A percentile compares a stretch with the other conserved stretches of the same genome.
Evolutionary conservation across 2,113 vertebrate genomes (phyloP).

Genomic region (Zapornia atra): DNA sequence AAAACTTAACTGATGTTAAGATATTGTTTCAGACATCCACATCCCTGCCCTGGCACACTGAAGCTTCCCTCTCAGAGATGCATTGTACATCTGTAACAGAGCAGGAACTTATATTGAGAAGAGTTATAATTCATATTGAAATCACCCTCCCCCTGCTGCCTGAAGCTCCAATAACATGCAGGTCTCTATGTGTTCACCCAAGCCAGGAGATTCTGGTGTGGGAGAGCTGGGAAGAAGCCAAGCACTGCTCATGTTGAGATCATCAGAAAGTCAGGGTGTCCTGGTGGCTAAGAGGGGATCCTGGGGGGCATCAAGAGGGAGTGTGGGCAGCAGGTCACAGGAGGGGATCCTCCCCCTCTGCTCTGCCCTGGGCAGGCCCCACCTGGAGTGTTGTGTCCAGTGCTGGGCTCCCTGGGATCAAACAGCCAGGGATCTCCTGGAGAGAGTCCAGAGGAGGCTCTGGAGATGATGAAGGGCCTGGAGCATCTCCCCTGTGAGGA

Average conservation of each 20-base stretch:
- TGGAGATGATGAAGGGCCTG: too few relatives aligned
- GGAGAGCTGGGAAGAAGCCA: neutral
- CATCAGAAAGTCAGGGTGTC: neutral
- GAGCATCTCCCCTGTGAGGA: too few relatives aligned
- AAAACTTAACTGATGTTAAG: rapidly evolving
- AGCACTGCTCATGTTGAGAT: neutral
- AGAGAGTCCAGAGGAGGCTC: too few relatives aligned
- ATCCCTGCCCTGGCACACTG: neutral
- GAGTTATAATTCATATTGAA: neutral
- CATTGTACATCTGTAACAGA: neutral
- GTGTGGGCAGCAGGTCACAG: too few relatives aligned
- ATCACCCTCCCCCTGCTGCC: neutral
- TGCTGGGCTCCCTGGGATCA: too few relatives aligned
- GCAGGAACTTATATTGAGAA: neutral
- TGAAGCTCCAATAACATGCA: neutral
- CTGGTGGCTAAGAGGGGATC: too few relatives aligned
- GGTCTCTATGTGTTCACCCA: neutral
- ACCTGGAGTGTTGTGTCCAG: too few relatives aligned
- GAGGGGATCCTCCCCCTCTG: too few relatives aligned
- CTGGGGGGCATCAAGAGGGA: too few relatives aligned
- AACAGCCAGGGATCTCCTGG: too few relatives aligned
- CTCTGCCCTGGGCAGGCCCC: too few relatives aligned
- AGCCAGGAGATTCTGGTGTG: neutral
- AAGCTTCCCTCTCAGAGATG: neutral
- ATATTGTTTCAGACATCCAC: neutral